Evolutionary conservation across 2,113 vertebrate genomes (phyloP).

Genomic region (Pterocles burchelli): DNA sequence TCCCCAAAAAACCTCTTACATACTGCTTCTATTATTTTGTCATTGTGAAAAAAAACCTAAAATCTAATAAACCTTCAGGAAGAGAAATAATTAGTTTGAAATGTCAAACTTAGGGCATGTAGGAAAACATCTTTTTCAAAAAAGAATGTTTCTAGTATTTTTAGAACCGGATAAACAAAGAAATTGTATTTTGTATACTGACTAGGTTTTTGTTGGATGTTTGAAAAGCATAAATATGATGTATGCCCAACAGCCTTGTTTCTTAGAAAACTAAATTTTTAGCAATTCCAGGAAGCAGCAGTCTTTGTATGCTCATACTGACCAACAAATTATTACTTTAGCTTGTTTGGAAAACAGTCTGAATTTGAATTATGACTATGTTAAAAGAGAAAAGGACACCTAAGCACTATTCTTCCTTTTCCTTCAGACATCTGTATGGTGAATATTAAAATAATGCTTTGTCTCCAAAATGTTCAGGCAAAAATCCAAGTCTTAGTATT

Average conservation of each 20-base stretch:
- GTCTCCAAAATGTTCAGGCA: conserved; percentile 16
- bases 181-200: background rate
- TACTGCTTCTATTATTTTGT: background rate
- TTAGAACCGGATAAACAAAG: background rate
- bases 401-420: background rate
- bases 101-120: background rate
- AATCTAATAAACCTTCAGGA: background rate
- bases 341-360: background rate
- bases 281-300: conserved; percentile 3
- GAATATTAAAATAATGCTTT: conserved; percentile 15
- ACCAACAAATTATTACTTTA: background rate
- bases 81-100: background rate
- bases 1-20: fast-evolving
- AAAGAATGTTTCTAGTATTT: background rate
- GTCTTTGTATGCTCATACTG: background rate
- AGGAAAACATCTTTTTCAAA: background rate
- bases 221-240: background rate
- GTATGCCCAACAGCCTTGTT: background rate
- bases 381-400: conserved; percentile 7
- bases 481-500: conserved; percentile 9
- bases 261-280: background rate
- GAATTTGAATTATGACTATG: background rate
- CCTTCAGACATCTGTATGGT: background rate
- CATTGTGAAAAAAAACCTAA: background rate
- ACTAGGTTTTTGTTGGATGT: background rate